Evolutionary conservation across 2,797 vertebrate genomes (phyloP).

Genomic region (Parauchenoglanis ngamensis): DNA sequence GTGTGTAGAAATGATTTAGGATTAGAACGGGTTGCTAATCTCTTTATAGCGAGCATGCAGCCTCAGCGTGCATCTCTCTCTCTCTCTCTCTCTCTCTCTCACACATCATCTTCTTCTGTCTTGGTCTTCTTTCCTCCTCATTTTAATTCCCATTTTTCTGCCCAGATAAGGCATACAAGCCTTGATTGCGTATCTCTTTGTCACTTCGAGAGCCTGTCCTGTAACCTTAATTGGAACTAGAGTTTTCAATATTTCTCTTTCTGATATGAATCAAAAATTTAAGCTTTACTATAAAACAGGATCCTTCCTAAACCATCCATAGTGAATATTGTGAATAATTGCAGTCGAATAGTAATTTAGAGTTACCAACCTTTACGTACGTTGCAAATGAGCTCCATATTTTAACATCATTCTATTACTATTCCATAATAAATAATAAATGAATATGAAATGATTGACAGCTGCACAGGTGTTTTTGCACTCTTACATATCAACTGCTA

Average conservation of each 20-base stretch:
- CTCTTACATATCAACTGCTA: background rate
- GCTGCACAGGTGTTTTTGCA: background rate
- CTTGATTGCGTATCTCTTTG: background rate
- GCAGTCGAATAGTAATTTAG: background rate
- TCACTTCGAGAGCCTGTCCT: background rate
- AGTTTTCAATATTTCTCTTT: background rate
- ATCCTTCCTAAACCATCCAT: background rate
- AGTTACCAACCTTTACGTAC: background rate
- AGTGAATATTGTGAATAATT: background rate
- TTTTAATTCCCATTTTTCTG: slow-evolving; percentile 13
- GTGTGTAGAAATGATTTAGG: slow-evolving; percentile 86
- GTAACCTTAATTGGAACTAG: background rate
- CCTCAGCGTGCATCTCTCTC: slow-evolving; percentile 78
- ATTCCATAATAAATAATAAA: background rate
- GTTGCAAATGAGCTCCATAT: too few relatives aligned
- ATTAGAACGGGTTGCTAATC: slow-evolving; percentile 90
- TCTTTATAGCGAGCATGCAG: slow-evolving; percentile 89
- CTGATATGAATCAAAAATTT: background rate
- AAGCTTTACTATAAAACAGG: background rate
- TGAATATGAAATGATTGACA: background rate
- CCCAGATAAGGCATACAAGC: background rate
- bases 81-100: slow-evolving; percentile 14
- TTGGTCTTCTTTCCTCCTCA: background rate
- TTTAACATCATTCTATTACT: background rate
- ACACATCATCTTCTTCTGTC: background rate